A percentile compares a stretch with the other conserved stretches of the same genome.
Conservation (phyloP, 2,888 invertebrate species). For the Pristionchus mayeri region DNA sequence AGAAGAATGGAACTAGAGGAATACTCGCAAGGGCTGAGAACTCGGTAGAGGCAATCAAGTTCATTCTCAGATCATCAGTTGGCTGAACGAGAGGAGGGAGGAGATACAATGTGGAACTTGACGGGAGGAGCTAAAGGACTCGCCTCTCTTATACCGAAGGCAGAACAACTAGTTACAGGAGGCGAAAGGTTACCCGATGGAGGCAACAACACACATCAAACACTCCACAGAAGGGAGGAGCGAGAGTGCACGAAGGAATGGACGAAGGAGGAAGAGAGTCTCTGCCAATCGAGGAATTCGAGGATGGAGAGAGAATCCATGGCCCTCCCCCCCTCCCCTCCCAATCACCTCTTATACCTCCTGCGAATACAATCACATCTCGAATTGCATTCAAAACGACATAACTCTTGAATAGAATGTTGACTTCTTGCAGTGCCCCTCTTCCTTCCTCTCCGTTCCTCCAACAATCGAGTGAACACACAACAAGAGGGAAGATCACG, state of each 20-base stretch:
- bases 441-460: not conserved
- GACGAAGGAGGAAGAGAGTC: not conserved
- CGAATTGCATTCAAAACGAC: conserved; percentile 33
- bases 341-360: conserved; percentile 23
- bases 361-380: not conserved
- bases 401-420: conserved; percentile 12
- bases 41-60: conserved; percentile 30
- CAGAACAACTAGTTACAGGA: conserved; percentile 19
- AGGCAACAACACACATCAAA: conserved; percentile 13
- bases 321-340: too few species aligned
- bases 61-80: not conserved
- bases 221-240: not conserved
- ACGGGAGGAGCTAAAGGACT: not conserved
- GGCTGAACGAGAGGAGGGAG: not conserved
- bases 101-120: conserved; percentile 6
- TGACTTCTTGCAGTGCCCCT: not conserved
- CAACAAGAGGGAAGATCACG: not conserved
- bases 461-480: not conserved
- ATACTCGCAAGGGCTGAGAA: conserved; percentile 12
- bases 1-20: conserved; percentile 36
- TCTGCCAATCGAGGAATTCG: not conserved
- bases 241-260: not conserved
- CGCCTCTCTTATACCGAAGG: not conserved
- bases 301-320: conserved; percentile 6
- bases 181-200: conserved; percentile 5